Evolutionary conservation across 1,140 invertebrate genomes (phyloP), one percentile per base, ranked within the genome.

Genomic region (Scaptomyza hsui): DNA sequence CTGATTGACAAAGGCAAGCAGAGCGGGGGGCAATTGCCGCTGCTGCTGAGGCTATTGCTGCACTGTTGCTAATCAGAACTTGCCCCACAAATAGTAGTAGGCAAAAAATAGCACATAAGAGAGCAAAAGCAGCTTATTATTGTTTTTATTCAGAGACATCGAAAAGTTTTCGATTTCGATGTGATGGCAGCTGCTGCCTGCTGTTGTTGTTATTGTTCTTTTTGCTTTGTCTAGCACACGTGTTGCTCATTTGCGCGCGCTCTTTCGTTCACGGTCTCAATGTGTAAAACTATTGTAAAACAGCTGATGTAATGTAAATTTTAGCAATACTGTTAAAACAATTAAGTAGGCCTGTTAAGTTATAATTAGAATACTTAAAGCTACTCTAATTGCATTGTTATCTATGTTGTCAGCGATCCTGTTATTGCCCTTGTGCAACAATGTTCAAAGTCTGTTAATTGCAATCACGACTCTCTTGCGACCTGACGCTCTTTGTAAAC

Each of bases 41-140:
- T 12, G 10, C 15, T 42, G 41, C 41, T 21, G 37, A 32, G 24
- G 16, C 29, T 16, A 26, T 39, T 6, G 42, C 42, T 42, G 56
- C 59, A 26, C 63, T 83, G 76, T 85, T 86, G 81, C 81, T 77
- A 86, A 86, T 85, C 80, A 73, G 53, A 80, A 78, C 69, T 65
- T 80, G 77, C 73, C 72, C 65, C 67, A 55, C 42, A 72, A 71
- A 75, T 35, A 65, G 55, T 53, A 70, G 70, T 41, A 39, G 63
- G 16, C 47, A 67, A 35, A 68, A 72, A 78, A 82, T 82, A 78
- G 45, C 45, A 39, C 63, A 81, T 39, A 53, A 39, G 65, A 76
- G 61, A 39, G 29, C 35, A 72, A 49, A 71, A 61, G 39, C 72
- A 60, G n/a, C n/a, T 21, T 26, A 52, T 63, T 44, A 18, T 55